Conservation (phyloP, 2,888 invertebrate species). For the Drosophila anomelani region DNA sequence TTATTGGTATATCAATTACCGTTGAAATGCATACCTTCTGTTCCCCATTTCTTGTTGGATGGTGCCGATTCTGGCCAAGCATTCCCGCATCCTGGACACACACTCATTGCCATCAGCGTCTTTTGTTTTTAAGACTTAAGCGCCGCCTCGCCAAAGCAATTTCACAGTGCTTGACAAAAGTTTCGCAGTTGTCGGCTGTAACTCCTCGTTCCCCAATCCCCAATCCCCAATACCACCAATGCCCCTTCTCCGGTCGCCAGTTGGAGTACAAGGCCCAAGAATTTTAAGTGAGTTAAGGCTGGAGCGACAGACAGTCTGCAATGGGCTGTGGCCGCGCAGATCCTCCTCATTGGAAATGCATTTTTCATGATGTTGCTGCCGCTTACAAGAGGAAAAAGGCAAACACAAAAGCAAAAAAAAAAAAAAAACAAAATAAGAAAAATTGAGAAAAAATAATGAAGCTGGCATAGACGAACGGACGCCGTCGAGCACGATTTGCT, state of each 20-base stretch:
- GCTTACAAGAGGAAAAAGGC: constrained; percentile 48
- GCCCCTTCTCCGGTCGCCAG: constrained; percentile 30
- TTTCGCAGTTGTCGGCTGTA: constrained; percentile 52
- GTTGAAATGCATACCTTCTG: not conserved
- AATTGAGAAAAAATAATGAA: constrained; percentile 58
- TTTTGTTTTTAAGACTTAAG: constrained; percentile 62
- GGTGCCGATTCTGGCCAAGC: constrained; percentile 39
- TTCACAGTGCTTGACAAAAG: constrained; percentile 77
- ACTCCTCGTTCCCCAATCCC: constrained; percentile 1
- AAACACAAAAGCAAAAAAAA: not conserved
- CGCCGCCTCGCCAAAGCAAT: constrained; percentile 68
- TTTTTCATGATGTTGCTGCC: constrained; percentile 75
- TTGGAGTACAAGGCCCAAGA: constrained; percentile 71
- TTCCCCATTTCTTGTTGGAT: constrained; percentile 14
- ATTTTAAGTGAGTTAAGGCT: constrained; percentile 76
- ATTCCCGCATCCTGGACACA: constrained; percentile 38
- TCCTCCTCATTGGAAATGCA: constrained; percentile 74
- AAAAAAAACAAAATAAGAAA: constrained; percentile 1
- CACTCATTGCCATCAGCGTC: constrained; percentile 43
- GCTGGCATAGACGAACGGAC: constrained; percentile 83
- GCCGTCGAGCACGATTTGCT: constrained; percentile 83
- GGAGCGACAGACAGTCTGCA: constrained; percentile 71
- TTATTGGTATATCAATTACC: no score
- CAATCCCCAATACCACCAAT: not conserved
- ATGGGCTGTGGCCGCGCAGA: constrained; percentile 42